Evolutionary conservation across 1,140 invertebrate species (phyloP).

Genomic region (Xylocopa sonorina): DNA sequence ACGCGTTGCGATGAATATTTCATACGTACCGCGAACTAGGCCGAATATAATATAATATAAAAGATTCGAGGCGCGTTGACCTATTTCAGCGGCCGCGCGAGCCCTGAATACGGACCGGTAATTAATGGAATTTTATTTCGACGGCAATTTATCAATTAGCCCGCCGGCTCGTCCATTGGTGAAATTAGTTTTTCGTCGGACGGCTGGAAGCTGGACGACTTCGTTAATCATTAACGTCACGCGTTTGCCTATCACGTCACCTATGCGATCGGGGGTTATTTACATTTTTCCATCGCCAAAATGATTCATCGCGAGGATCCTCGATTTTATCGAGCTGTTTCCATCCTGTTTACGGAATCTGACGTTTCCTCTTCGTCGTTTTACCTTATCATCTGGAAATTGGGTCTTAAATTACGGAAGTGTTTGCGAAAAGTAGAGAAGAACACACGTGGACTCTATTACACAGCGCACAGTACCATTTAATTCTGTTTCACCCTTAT

Average conservation of each 20-base stretch:
- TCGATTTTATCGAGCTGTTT: too few relatives aligned
- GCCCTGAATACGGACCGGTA: background rate
- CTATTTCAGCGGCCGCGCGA: background rate
- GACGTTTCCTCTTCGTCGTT: too few relatives aligned
- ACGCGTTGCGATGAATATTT: too few relatives aligned
- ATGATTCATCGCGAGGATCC: too few relatives aligned
- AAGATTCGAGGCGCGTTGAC: background rate
- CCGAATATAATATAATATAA: background rate
- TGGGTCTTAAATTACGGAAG: too few relatives aligned
- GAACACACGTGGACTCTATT: too few relatives aligned
- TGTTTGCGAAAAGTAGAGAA: too few relatives aligned
- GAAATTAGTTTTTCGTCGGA: slow-evolving; percentile 4
- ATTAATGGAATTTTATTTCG: slow-evolving; percentile 30
- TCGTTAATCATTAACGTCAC: slow-evolving; percentile 8
- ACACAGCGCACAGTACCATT: too few relatives aligned
- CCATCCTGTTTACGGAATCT: too few relatives aligned
- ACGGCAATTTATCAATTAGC: slow-evolving; percentile 10
- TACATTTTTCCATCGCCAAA: slow-evolving; percentile 7
- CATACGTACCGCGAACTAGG: background rate
- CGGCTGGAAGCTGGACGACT: background rate
- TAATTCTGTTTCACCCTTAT: too few relatives aligned
- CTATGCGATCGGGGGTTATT: slow-evolving; percentile 1
- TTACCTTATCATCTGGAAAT: too few relatives aligned
- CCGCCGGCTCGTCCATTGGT: background rate
- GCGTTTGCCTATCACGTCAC: background rate